phyloP scores from a whole-genome alignment of 1,140 invertebrate species.

The Callitettix versicolor region DNA sequence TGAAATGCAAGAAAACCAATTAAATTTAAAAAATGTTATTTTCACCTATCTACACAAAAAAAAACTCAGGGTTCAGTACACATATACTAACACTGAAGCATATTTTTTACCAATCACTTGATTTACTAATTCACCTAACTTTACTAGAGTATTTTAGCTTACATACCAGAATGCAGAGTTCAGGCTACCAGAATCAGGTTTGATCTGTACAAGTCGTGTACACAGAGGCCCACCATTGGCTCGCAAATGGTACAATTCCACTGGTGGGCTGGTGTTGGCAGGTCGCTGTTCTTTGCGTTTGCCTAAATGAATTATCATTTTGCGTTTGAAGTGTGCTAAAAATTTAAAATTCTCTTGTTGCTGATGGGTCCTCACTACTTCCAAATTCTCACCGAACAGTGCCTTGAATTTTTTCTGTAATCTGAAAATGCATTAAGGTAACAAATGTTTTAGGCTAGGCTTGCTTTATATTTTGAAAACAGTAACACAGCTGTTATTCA shows the following conservation, averaged over 20 bases:
- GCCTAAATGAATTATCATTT: constrained; percentile 89
- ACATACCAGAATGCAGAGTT: constrained; percentile 77
- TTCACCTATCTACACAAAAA: too few relatives aligned
- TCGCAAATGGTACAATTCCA: constrained; percentile 90
- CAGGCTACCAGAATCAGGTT: constrained; percentile 62
- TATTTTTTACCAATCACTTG: too few relatives aligned
- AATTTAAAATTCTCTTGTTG: constrained; percentile 99
- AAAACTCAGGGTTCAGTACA: too few relatives aligned
- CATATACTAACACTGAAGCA: too few relatives aligned
- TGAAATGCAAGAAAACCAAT: too few relatives aligned
- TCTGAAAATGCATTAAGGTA: constrained; percentile 46
- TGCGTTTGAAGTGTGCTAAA: constrained; percentile 91
- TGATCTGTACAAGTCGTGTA: constrained; percentile 85
- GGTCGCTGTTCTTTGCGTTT: constrained; percentile 57
- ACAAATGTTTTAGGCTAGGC: too few relatives aligned
- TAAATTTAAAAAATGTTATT: too few relatives aligned
- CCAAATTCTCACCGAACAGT: constrained; percentile 87
- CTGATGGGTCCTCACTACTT: constrained; percentile 94
- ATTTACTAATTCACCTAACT: too few relatives aligned
- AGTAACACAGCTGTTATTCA: too few relatives aligned
- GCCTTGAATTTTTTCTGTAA: constrained; percentile 96
- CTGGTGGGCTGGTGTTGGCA: constrained; percentile 43
- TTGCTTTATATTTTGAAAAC: too few relatives aligned
- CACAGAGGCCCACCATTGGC: constrained; percentile 92
- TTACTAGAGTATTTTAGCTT: too few relatives aligned